A percentile compares a stretch with the other conserved stretches of the same genome.
Conservation (phyloP, 2,113 vertebrate species). For the Phylloscopus trochilus region DNA sequence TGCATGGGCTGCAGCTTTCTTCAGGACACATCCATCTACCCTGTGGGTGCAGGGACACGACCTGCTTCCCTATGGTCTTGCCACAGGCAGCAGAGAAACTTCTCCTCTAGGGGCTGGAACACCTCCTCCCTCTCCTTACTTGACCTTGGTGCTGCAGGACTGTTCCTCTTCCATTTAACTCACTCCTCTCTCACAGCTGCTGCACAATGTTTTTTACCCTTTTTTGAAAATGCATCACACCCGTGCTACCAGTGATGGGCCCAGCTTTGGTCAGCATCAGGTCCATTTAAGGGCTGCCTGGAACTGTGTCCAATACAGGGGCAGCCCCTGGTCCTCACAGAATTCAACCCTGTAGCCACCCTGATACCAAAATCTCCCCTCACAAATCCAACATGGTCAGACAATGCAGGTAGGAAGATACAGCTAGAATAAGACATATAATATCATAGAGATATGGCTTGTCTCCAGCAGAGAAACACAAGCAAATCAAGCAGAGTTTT, state of each 20-base stretch:
- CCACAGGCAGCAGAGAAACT: neutral
- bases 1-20: neutral
- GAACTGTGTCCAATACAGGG: accelerated
- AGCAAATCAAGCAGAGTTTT: neutral
- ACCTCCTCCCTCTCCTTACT: neutral
- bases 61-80: neutral
- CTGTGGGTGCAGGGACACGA: neutral
- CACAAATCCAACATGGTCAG: neutral
- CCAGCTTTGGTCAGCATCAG: neutral
- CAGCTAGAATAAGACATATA: neutral
- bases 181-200: neutral
- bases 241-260: neutral
- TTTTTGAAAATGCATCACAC: neutral
- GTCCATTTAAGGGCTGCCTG: neutral
- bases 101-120: neutral
- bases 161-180: neutral
- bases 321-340: neutral
- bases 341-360: neutral
- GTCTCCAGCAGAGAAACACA: neutral
- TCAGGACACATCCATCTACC: neutral
- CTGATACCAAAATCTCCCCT: neutral
- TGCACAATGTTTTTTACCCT: neutral
- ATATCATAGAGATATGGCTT: neutral
- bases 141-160: neutral
- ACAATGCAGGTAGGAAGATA: neutral